Percentiles rank a stretch among this genome's conserved stretches.
Evolutionary conservation across 2,113 vertebrate genomes (phyloP).

Genomic region (Nicator chloris): DNA sequence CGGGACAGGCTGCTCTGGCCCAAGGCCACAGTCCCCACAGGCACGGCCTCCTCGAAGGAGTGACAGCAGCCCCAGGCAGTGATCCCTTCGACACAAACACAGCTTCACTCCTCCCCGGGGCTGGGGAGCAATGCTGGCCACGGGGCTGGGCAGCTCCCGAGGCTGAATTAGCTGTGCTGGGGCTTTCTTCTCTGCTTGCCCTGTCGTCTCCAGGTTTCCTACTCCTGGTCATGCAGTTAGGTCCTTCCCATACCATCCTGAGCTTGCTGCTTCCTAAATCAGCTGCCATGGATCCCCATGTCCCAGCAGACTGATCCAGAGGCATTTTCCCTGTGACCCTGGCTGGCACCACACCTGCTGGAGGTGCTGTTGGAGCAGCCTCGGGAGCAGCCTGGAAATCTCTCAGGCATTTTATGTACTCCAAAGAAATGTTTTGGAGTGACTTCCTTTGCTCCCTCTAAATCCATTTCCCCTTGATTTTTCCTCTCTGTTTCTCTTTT

Average conservation of each 20-base stretch:
- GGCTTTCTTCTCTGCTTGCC: background rate
- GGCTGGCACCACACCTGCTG: background rate
- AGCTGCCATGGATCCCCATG: background rate
- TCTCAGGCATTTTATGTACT: background rate
- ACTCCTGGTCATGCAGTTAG: background rate
- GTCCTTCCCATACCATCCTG: background rate
- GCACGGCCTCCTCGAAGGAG: background rate
- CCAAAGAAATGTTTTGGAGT: background rate
- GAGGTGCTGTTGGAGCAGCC: background rate
- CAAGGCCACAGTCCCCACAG: background rate
- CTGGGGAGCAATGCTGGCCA: background rate
- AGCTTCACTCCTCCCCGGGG: background rate
- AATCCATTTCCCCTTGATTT: background rate
- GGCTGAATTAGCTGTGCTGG: background rate
- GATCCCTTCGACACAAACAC: background rate
- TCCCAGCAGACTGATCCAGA: background rate
- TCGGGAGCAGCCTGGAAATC: background rate
- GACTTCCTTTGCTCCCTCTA: background rate
- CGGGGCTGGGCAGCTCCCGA: background rate
- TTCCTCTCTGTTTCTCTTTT: background rate
- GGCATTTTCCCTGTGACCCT: too few relatives aligned
- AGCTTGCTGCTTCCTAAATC: background rate
- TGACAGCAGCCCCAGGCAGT: background rate
- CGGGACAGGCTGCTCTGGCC: background rate
- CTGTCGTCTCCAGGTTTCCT: background rate